A percentile compares a stretch with the other conserved stretches of the same genome.
Conservation (phyloP, 2,113 vertebrate species). For the Vidua macroura region DNA sequence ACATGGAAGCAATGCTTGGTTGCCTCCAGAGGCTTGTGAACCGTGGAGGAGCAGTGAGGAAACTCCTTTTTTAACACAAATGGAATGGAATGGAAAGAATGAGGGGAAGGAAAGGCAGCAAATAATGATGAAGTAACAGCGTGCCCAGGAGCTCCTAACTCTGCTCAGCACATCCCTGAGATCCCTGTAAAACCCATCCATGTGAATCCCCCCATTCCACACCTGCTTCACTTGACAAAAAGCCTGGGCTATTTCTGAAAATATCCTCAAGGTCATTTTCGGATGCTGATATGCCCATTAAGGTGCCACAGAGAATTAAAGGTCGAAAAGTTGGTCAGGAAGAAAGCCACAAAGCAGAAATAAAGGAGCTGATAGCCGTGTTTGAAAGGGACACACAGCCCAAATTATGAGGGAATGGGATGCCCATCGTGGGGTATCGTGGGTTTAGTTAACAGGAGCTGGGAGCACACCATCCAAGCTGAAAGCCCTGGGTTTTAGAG, state of each 20-base stretch:
- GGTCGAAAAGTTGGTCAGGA: not conserved
- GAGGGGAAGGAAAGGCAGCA: not conserved
- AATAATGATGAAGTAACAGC: not conserved
- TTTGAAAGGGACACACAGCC: rapidly evolving
- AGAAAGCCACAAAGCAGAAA: not conserved
- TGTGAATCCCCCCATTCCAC: not conserved
- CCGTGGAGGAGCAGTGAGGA: not conserved
- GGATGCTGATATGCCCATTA: not conserved
- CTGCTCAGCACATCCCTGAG: not conserved
- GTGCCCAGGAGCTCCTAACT: not conserved
- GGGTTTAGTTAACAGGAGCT: not conserved
- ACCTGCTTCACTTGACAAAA: not conserved
- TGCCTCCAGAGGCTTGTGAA: not conserved
- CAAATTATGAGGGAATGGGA: not conserved
- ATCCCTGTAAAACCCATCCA: not conserved
- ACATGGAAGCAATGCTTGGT: not conserved
- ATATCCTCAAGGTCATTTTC: rapidly evolving
- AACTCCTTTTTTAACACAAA: not conserved
- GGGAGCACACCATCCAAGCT: not conserved
- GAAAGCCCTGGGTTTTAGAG: not conserved
- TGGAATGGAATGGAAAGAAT: slow-evolving; percentile 9
- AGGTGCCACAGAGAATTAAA: not conserved
- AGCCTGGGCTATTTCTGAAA: not conserved
- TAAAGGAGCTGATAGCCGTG: not conserved
- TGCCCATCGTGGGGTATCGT: not conserved